These are phyloP conservation scores for Dryococelus australis DNA, from an alignment of 2,888 invertebrate species.

Conservation along the genomic window DNA sequence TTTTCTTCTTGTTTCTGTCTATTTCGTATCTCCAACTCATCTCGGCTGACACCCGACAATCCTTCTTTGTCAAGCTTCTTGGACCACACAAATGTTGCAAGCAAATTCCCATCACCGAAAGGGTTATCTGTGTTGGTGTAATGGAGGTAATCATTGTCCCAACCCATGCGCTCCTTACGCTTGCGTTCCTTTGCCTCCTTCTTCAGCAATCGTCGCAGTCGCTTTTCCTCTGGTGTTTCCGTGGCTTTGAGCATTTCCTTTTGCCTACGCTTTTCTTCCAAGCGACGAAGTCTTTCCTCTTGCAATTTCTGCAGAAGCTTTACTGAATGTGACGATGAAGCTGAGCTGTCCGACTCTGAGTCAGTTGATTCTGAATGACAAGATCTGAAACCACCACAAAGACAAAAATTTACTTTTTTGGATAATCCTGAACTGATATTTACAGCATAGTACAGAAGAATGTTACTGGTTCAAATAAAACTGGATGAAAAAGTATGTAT, in stretches of 20 bases:
- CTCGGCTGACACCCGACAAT: conserved; percentile 74
- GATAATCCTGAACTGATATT: too few species aligned
- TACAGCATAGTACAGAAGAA: too few species aligned
- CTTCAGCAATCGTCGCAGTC: conserved; percentile 82
- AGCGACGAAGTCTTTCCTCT: conserved; percentile 70
- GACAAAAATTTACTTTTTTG: too few species aligned
- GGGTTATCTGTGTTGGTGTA: conserved; percentile 99
- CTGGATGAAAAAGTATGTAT: too few species aligned
- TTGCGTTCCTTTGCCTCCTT: conserved; percentile 91
- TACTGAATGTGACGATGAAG: conserved; percentile 65
- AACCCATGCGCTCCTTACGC: conserved; percentile 92
- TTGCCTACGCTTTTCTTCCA: conserved; percentile 70
- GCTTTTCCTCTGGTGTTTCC: conserved; percentile 96
- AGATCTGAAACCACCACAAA: too few species aligned
- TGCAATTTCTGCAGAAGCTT: conserved; percentile 76
- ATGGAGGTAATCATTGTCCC: conserved; percentile 96
- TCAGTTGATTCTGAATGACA: too few species aligned
- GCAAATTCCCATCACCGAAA: conserved; percentile 94
- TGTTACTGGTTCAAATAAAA: too few species aligned
- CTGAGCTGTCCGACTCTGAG: conserved; percentile 43
- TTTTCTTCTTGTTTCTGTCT: conserved; percentile 91
- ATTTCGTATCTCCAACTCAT: conserved; percentile 83
- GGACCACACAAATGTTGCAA: conserved; percentile 95
- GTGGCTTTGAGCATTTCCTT: conserved; percentile 84
- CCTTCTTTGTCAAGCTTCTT: conserved; percentile 97